Conservation (phyloP, 1,140 invertebrate genomes). For the Epicauta chinensis region DNA sequence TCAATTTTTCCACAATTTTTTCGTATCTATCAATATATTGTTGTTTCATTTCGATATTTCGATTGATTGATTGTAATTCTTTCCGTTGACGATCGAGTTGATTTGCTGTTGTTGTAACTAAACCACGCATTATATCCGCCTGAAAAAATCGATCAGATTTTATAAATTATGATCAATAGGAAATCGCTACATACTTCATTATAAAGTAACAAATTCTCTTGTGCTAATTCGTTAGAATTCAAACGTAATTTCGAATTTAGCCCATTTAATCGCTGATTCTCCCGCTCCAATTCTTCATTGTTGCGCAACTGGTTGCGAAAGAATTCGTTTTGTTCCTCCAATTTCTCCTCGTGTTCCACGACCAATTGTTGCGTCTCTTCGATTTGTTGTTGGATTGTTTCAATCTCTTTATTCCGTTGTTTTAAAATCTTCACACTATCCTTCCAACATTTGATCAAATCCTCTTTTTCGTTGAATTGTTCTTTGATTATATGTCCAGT, state of each 20-base stretch:
- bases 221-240: constrained; percentile 25
- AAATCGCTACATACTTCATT: constrained; percentile 22
- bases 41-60: constrained; percentile 26
- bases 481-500: constrained; percentile 36
- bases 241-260: constrained; percentile 25
- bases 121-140: constrained; percentile 25
- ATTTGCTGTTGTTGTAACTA: constrained; percentile 21
- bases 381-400: constrained; percentile 40
- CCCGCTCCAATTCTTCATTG: constrained; percentile 31
- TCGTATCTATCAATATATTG: constrained; percentile 14
- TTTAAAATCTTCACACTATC: constrained; percentile 49
- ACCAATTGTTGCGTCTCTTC: constrained; percentile 21
- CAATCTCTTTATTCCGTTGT: constrained; percentile 49
- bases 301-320: constrained; percentile 34
- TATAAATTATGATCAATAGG: not conserved
- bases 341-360: constrained; percentile 27
- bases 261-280: constrained; percentile 28
- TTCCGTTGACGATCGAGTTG: constrained; percentile 31
- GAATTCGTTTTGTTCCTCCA: constrained; percentile 37
- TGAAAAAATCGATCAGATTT: constrained; percentile 9
- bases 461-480: constrained; percentile 30
- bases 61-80: constrained; percentile 14
- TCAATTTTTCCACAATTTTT: constrained; percentile 13
- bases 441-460: constrained; percentile 44
- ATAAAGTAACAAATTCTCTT: constrained; percentile 12